Percentiles rank a stretch among this genome's conserved stretches.
These are phyloP conservation scores for Aplochiton taeniatus DNA, from an alignment of 2,797 vertebrate genomes.

Conservation along the genomic window DNA sequence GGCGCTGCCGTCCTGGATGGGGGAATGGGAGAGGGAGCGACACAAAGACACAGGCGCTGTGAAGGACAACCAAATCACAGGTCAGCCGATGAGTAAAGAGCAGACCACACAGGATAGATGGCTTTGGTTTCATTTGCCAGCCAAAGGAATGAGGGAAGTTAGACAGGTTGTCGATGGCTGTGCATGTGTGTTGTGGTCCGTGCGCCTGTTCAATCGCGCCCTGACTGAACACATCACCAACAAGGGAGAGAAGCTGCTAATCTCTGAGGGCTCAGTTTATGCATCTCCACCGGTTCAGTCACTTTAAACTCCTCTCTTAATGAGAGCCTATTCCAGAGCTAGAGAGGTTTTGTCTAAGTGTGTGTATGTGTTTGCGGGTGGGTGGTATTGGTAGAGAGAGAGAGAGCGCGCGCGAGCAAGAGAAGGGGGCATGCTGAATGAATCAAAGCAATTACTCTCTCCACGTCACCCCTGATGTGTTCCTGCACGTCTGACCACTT, in stretches of 20 bases:
- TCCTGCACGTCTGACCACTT: slow-evolving; percentile 34
- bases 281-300: slow-evolving; percentile 10
- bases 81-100: too few species aligned
- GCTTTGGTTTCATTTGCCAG: slow-evolving; percentile 4
- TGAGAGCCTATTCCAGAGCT: slow-evolving; percentile 28
- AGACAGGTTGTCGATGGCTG: not conserved
- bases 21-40: slow-evolving; percentile 39
- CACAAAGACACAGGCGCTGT: not conserved
- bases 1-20: slow-evolving; percentile 80
- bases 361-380: not conserved
- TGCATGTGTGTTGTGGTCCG: not conserved
- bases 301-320: slow-evolving; percentile 41
- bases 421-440: slow-evolving; percentile 13
- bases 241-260: not conserved
- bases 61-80: not conserved
- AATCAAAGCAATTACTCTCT: slow-evolving; percentile 54
- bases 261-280: slow-evolving; percentile 14
- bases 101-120: slow-evolving; percentile 2
- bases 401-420: not conserved
- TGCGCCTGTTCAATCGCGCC: too few species aligned
- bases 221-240: slow-evolving; percentile 4
- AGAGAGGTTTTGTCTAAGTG: not conserved
- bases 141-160: slow-evolving; percentile 12
- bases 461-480: slow-evolving; percentile 42
- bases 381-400: not conserved